Evolutionary conservation across 2,113 vertebrate genomes (phyloP).

Genomic region (Sander lucioperca): DNA sequence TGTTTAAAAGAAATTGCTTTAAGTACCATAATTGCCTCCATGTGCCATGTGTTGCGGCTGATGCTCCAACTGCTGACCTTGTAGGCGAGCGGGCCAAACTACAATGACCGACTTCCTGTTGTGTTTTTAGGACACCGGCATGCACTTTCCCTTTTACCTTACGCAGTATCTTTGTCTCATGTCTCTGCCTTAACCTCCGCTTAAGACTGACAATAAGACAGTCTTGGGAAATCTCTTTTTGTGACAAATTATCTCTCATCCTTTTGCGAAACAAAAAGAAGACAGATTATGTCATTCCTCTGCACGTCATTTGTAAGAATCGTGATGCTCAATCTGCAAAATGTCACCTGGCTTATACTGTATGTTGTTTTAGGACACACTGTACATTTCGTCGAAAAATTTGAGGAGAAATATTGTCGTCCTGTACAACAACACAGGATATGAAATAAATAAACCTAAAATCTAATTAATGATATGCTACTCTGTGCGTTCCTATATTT

Average conservation of each 20-base stretch:
- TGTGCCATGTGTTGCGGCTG: background rate
- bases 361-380: background rate
- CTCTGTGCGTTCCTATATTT: slow-evolving; percentile 69
- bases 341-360: background rate
- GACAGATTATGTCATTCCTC: background rate
- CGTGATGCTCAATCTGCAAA: background rate
- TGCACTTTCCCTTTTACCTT: background rate
- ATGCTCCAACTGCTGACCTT: background rate
- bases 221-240: background rate
- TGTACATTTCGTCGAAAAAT: slow-evolving; percentile 21
- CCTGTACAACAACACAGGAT: slow-evolving; percentile 26
- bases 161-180: too few species aligned
- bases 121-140: background rate
- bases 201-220: background rate
- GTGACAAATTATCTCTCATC: background rate
- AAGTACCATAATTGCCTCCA: background rate
- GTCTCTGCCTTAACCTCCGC: background rate
- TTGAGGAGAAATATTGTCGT: background rate
- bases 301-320: background rate
- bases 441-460: slow-evolving; percentile 64
- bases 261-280: background rate
- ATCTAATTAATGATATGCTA: slow-evolving; percentile 69
- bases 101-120: background rate
- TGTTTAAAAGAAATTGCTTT: background rate
- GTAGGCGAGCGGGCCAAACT: background rate